Conservation (phyloP, 2,113 vertebrate species). For the Oryzias curvinotus region DNA sequence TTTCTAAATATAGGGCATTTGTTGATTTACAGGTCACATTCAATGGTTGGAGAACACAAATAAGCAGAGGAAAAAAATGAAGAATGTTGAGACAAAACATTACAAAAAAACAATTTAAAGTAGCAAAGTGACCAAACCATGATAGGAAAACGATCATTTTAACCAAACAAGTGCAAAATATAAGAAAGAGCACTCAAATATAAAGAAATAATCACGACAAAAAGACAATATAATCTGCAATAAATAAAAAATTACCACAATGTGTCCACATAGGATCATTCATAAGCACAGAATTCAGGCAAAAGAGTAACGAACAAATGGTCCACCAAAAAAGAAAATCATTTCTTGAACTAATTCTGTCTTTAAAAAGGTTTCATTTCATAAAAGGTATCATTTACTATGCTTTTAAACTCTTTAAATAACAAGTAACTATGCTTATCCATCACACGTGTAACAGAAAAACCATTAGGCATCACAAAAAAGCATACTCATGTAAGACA, state of each 20-base stretch:
- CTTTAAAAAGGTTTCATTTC: background rate
- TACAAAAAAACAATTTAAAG: background rate
- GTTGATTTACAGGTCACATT: background rate
- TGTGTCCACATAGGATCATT: no score
- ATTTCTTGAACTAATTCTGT: no score
- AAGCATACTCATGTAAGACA: slow-evolving; percentile 10
- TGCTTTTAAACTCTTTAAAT: background rate
- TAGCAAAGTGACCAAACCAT: no score
- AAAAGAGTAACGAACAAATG: no score
- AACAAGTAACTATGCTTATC: background rate
- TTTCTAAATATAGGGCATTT: no score
- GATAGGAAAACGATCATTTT: background rate
- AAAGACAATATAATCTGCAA: background rate
- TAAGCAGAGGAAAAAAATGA: background rate
- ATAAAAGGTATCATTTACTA: no score
- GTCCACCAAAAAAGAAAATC: no score
- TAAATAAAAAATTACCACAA: background rate
- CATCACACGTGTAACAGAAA: background rate
- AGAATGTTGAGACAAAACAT: no score
- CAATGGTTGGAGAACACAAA: background rate
- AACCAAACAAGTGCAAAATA: background rate
- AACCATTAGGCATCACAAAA: slow-evolving; percentile 11
- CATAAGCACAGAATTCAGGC: no score
- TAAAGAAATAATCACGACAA: background rate
- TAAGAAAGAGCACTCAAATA: background rate